Base-by-base conservation (phyloP, 2,888 invertebrate genomes). In the Hyposoter dolosus region DNA sequence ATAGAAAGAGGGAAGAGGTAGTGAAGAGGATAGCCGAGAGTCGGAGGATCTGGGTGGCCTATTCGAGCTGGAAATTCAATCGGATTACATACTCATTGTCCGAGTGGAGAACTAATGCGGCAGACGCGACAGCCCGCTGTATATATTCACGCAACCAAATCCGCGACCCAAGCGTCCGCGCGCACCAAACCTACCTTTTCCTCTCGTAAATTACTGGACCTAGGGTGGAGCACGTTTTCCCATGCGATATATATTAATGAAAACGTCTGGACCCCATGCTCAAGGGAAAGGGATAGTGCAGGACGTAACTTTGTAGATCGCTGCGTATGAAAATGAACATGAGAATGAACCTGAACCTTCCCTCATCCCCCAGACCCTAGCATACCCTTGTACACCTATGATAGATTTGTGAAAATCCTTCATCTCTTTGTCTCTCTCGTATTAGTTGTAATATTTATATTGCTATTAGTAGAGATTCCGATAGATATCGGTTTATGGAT, bases 1-100 rank as follows among this genome's bases (percentile, higher is more conserved):
- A 65, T 32, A 28, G 45, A 47, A 76, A 69, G 32, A 75, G 74
- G 74, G 7, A 72, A 63, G 45, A 32, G 6, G 15, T 12, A 10
- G 60, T 60, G 28, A 60, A 28, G 28, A 60, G 60, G 60, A 28
- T 19, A 65, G 47, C 66, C 28, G 60, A 28, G 60, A 60, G 74
- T 74, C 56, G 40, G 47, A 77, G 45, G 35, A 68, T 50, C 71
- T 35, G 63, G 53, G 56, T 60, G 74, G 17, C 19, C 43, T 65
- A 72, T 84, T 80, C 85, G 87, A 87, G 87, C 88, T 86, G 84
- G 84, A 86, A 89, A 89, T 89, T 88, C 89, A 89, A 90, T 90
- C 88, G 87, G 86, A 89, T 90, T 88, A 88, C 88, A 85, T 87
- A 89, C 88, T 88, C 89, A 89, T 90, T 88, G 88, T 89, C 76